Evolutionary conservation across 2,888 invertebrate genomes (phyloP).

Genomic region (Taphrorychus bicolor): DNA sequence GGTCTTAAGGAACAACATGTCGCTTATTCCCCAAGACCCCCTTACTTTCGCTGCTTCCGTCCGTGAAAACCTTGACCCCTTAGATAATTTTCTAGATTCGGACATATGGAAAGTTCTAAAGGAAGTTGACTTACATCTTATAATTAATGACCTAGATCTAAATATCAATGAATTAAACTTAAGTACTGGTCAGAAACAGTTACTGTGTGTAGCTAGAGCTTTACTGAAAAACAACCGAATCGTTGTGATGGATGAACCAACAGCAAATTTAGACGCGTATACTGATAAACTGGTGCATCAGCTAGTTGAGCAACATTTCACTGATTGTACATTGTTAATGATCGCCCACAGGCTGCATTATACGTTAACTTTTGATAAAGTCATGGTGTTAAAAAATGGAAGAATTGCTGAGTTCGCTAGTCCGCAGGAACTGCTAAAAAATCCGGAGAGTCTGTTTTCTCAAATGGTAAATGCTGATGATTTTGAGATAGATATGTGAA

Average conservation of each 20-base stretch:
- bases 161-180: slow-evolving; percentile 36
- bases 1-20: slow-evolving; percentile 74
- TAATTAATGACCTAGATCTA: slow-evolving; percentile 12
- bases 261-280: slow-evolving; percentile 80
- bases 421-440: slow-evolving; percentile 62
- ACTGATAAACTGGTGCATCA: slow-evolving; percentile 79
- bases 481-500: too few species aligned
- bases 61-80: slow-evolving; percentile 87
- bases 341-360: slow-evolving; percentile 85
- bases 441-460: slow-evolving; percentile 41
- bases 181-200: slow-evolving; percentile 65
- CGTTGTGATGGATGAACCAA: slow-evolving; percentile 70
- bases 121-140: slow-evolving; percentile 63
- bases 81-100: slow-evolving; percentile 75
- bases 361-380: slow-evolving; percentile 83
- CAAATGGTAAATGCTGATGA: slow-evolving; percentile 49
- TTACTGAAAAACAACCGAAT: slow-evolving; percentile 59
- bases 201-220: slow-evolving; percentile 72
- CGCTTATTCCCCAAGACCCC: slow-evolving; percentile 85
- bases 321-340: slow-evolving; percentile 78
- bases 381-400: slow-evolving; percentile 82
- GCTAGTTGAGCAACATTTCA: slow-evolving; percentile 77
- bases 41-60: slow-evolving; percentile 75
- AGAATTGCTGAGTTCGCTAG: slow-evolving; percentile 77
- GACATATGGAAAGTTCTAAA: slow-evolving; percentile 83